These are phyloP conservation scores for Hypsopygia costalis DNA, from an alignment of 2,888 invertebrate species.

Conservation along the genomic window DNA sequence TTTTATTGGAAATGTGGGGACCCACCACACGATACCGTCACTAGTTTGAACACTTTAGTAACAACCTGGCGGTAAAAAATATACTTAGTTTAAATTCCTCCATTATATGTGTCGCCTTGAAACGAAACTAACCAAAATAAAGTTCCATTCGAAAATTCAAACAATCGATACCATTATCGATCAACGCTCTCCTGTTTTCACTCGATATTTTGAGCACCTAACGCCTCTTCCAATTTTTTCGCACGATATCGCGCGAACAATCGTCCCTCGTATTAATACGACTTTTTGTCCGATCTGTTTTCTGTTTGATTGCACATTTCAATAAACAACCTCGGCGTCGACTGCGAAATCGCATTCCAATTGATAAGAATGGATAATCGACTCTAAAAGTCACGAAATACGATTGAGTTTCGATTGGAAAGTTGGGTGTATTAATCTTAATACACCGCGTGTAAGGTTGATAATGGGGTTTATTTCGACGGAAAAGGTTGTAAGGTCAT, in stretches of 20 bases:
- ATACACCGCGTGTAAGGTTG: slow-evolving; percentile 25
- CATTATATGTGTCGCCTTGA: no score
- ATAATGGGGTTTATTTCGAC: slow-evolving; percentile 34
- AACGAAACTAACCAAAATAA: no score
- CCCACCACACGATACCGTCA: no score
- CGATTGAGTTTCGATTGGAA: background rate
- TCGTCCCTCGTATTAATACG: slow-evolving; percentile 51
- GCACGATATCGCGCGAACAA: slow-evolving; percentile 52
- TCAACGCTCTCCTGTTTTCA: background rate
- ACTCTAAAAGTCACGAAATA: background rate
- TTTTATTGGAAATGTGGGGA: no score
- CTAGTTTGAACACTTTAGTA: no score
- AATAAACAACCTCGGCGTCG: slow-evolving; percentile 48
- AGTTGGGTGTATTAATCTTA: background rate
- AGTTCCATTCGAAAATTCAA: slow-evolving; percentile 25
- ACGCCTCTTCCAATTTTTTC: slow-evolving; percentile 37
- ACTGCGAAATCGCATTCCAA: slow-evolving; percentile 40
- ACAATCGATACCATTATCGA: slow-evolving; percentile 46
- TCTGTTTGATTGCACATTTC: slow-evolving; percentile 72
- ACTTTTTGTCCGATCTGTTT: slow-evolving; percentile 54
- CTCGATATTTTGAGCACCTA: slow-evolving; percentile 12
- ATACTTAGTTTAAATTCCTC: no score
- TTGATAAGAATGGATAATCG: slow-evolving; percentile 11
- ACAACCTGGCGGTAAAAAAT: no score
- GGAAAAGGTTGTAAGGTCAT: slow-evolving; percentile 34